Base-by-base conservation (phyloP, 2,113 vertebrate genomes). In the Cryptomyrus ogoouensis region DNA sequence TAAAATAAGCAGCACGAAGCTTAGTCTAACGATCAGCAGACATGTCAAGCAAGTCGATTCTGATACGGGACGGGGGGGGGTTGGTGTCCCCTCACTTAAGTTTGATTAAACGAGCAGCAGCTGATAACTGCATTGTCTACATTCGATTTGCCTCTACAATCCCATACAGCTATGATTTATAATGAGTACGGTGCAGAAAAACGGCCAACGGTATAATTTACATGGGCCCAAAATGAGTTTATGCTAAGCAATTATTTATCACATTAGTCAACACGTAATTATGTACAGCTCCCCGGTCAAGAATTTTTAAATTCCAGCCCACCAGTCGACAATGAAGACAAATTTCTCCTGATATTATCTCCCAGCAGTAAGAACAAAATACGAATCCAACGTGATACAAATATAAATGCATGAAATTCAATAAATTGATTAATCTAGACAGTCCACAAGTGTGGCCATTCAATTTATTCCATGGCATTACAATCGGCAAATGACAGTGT, bases 381-480 rank as follows among this genome's bases (percentile, higher is more conserved):
- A 53, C n/a, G 56, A 39, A 21, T 87, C n/a, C 50, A 35, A 53
- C 47, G 7, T 31, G 83, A 86, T 86, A 86, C n/a, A 50, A 50
- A 50, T 50, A 50, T 86, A 52, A 87, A 53, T 7, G 15, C 85
- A 56, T 87, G 49, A 87, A 87, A 87, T 87, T 87, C 85, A 52
- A 87, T 53, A 87, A 87, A 87, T 53, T 87, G 85, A 53, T 87
- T 87, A 52, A 87, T 87, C 13, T 39, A 52, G 50, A 87, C 50
- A 53, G 50, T 87, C 85, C 31, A 31, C 50, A 42, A 87, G 85
- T 53, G 50, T 87, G 27, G 85, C 17, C 85, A 53, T 87, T 56
- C 50, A 53, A 87, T 87, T 53, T 10, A 87, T 53, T 87, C 47
- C 85, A 31, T 15, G n/a, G 50, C 35, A 53, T 53, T 62, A 87